Base-by-base conservation (phyloP, 2,888 invertebrate genomes). In the Yponomeuta evonymella region DNA sequence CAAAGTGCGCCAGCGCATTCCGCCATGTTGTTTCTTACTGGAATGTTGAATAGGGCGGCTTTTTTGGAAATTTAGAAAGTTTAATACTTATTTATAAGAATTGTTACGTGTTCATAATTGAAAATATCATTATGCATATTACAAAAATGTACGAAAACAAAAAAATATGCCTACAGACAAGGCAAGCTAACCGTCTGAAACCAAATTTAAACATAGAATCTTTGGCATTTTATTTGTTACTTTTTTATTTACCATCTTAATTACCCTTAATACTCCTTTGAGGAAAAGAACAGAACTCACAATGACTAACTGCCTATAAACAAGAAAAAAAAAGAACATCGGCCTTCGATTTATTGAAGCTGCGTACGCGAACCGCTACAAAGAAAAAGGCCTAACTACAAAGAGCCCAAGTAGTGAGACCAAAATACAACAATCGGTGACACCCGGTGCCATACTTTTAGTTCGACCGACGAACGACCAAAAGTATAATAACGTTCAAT, bases 1-100 rank as follows among this genome's bases (percentile, higher is more conserved):
- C 83, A 76, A 85, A 87, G 83, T 88, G 87, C 88, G 88, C 87
- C 79, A 77, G 87, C 88, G 86, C 87, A 76, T 51, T 72, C 72
- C 75, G 76, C 79, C 76, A 77, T 76, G 58, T 74, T 75, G 72
- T n/a, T 71, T 70, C 68, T 70, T 67, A 69, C 70, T 70, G 58
- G 68, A 70, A 73, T 74, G 71, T 70, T 43, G 58, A 33, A 62
- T 43, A 69, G 36, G 11, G 15, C 43, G 15, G 43, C 1, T 67
- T 67, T 36, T 36, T 65, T 65, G 5, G 1, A 23, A 30, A 30
- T 29, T 65, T 11, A 30, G 64, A 64, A 64, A 64, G 23, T 29
- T 64, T 23, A 8, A 9, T 30, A 30, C 1, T 29, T 58, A 58
- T 15, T 15, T 58, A 4, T 15, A 6, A 5, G 43, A 8, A 43